Percentiles rank a stretch among this genome's conserved stretches.
Evolutionary conservation across 2,797 vertebrate genomes (phyloP).

Genomic region (Rhadinocentrus ornatus): DNA sequence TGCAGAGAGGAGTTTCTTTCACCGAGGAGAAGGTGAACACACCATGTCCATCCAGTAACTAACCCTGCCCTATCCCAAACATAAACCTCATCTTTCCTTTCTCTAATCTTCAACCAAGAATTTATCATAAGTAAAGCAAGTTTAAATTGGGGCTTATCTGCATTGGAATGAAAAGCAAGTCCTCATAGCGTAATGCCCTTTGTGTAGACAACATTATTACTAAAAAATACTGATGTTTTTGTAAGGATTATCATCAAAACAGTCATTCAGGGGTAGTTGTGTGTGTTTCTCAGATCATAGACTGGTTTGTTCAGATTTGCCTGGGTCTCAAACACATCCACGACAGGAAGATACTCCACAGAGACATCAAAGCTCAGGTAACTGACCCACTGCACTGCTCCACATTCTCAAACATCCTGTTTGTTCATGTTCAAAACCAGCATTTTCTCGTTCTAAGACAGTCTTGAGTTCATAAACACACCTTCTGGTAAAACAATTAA

Average conservation of each 20-base stretch:
- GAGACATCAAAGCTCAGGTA: constrained; percentile 95
- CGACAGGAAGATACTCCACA: constrained; percentile 92
- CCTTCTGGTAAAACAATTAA: not conserved
- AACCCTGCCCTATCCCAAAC: not conserved
- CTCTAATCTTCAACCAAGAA: not conserved
- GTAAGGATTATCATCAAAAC: no score
- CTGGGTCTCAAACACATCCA: constrained; percentile 95
- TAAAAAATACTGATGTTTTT: not conserved
- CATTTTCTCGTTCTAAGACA: not conserved
- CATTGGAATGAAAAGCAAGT: no score
- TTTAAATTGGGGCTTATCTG: not conserved
- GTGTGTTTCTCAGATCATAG: constrained; percentile 81
- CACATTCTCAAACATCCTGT: not conserved
- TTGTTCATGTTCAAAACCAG: not conserved
- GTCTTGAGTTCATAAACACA: not conserved
- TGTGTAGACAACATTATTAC: not conserved
- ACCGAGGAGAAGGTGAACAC: constrained; percentile 87
- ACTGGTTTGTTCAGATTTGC: constrained; percentile 95
- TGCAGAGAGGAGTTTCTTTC: constrained; percentile 87
- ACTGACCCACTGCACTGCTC: not conserved
- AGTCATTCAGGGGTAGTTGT: not conserved
- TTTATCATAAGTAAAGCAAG: not conserved
- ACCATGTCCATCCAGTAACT: constrained; percentile 9
- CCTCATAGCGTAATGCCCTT: not conserved
- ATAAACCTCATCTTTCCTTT: no score